Conservation (phyloP, 2,113 vertebrate species). For the Typhlomys cinereus region DNA sequence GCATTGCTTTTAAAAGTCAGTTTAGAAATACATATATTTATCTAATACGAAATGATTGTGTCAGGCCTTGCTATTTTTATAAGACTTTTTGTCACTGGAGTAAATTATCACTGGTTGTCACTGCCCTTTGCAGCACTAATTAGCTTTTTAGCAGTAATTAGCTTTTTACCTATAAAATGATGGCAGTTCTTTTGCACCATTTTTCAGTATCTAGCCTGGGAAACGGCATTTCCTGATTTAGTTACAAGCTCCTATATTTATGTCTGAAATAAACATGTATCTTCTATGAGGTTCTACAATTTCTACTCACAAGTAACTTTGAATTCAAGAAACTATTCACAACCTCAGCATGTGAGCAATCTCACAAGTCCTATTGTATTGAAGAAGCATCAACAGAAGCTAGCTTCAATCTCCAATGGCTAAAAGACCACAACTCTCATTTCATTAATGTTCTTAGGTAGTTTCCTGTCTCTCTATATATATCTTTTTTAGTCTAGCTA, state of each 20-base stretch:
- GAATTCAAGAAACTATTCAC: neutral
- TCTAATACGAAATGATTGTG: neutral
- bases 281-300: neutral
- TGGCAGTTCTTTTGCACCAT: neutral
- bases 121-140: neutral
- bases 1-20: neutral
- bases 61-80: neutral
- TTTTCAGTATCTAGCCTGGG: slow-evolving; percentile 14
- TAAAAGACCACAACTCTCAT: neutral
- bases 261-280: neutral
- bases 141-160: slow-evolving; percentile 57
- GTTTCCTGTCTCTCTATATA: neutral
- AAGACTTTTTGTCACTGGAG: neutral
- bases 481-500: neutral
- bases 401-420: neutral
- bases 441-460: neutral
- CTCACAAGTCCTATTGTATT: neutral
- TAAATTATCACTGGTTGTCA: slow-evolving; percentile 45
- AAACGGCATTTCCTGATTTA: slow-evolving; percentile 23
- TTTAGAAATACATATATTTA: neutral
- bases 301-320: neutral
- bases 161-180: slow-evolving; percentile 36
- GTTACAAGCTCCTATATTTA: slow-evolving; percentile 10
- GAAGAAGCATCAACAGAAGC: neutral
- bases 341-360: neutral